Evolutionary conservation across 23 tunicate species (phyloP).

Genomic region (Phallusia fumigata): DNA sequence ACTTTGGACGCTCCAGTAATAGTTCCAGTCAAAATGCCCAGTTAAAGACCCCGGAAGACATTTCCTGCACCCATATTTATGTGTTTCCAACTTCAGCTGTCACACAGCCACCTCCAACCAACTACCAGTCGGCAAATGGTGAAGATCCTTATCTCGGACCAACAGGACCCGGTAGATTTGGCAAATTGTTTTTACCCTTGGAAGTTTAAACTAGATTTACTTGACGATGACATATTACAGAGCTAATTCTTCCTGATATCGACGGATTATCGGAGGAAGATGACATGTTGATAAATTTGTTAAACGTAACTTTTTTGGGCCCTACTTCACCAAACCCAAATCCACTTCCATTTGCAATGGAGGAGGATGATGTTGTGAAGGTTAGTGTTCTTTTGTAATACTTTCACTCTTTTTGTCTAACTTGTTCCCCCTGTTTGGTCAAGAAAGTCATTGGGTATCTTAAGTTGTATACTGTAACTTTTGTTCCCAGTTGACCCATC

Average conservation of each 20-base stretch:
- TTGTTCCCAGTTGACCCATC: too few relatives aligned
- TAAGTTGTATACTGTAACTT: too few relatives aligned
- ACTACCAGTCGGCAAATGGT: constrained; percentile 37
- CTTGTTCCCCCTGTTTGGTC: neutral
- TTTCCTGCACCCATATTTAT: constrained; percentile 79
- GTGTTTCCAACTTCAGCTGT: constrained; percentile 88
- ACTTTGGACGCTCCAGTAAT: constrained; percentile 66
- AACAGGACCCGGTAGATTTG: constrained; percentile 27
- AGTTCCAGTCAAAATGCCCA: constrained; percentile 44
- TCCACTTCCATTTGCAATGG: neutral
- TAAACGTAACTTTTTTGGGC: neutral
- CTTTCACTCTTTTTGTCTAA: neutral
- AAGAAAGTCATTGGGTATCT: too few relatives aligned
- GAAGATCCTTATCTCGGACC: constrained; percentile 43
- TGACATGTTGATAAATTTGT: constrained; percentile 15
- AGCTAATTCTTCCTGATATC: constrained; percentile 34
- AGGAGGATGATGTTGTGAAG: constrained; percentile 4
- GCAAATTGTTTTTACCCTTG: neutral
- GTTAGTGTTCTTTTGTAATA: neutral
- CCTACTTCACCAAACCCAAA: too few relatives aligned
- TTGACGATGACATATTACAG: neutral
- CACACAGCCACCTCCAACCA: constrained; percentile 53
- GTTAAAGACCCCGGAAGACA: constrained; percentile 77
- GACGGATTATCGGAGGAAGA: constrained; percentile 34
- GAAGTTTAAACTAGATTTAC: neutral